Percentiles rank a stretch among this genome's conserved stretches.
These are phyloP conservation scores for Xestoiulus laeticollis DNA, from an alignment of 2,888 invertebrate genomes.

Conservation along the genomic window DNA sequence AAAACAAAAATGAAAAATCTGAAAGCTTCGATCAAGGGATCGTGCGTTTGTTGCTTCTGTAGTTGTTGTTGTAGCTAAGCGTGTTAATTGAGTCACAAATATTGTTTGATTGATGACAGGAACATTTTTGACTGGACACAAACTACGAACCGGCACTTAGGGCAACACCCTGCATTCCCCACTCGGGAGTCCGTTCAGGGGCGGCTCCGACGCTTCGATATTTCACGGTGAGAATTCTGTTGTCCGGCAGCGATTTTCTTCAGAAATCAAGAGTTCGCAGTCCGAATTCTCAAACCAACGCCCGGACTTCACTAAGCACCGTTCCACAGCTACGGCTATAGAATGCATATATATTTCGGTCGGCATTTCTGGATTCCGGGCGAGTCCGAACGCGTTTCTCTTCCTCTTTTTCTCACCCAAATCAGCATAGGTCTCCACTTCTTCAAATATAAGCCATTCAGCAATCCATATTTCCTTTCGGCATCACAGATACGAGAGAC, in stretches of 20 bases:
- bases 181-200: not conserved
- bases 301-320: not conserved
- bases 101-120: constrained; percentile 52
- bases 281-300: not conserved
- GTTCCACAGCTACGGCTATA: constrained; percentile 39
- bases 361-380: constrained; percentile 3
- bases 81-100: constrained; percentile 14
- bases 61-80: constrained; percentile 15
- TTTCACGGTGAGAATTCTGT: not conserved
- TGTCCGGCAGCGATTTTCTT: not conserved
- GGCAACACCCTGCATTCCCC: constrained; percentile 46
- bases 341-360: constrained; percentile 43
- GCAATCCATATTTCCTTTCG: constrained; percentile 44
- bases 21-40: constrained; percentile 29
- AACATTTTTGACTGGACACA: constrained; percentile 53
- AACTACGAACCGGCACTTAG: constrained; percentile 50
- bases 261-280: not conserved
- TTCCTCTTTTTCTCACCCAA: not conserved
- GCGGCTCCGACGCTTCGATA: not conserved
- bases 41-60: not conserved
- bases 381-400: not conserved
- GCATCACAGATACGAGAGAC: constrained; percentile 50
- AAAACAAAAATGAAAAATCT: not conserved
- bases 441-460: constrained; percentile 27
- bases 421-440: constrained; percentile 20